Base-by-base conservation (phyloP, 2,797 vertebrate species). In the Simalia tracyae region DNA sequence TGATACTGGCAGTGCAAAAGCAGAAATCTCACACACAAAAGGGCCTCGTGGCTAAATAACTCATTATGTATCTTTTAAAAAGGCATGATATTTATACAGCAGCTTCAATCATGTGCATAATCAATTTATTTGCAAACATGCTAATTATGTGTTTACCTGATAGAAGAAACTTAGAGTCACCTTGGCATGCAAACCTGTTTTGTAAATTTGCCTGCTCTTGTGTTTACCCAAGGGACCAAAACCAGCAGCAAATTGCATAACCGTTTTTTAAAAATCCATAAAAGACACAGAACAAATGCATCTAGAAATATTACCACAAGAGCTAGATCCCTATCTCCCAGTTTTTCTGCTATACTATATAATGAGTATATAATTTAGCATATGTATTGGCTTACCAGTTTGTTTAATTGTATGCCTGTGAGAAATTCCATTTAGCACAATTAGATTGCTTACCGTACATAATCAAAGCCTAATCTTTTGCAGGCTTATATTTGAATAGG, bases 81-180 rank as follows among this genome's bases (percentile, higher is more conserved):
- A 72, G 59, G 2, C 94, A 90, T 95, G 95, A 96, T 95, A 96
- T 96, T 96, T 96, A 96, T 95, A 92, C 86, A 91, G 92, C 92
- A 95, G 92, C 95, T 96, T 96, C 97, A 96, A 95, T 96, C 96
- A 96, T 95, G 94, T 96, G 95, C 95, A 95, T 95, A 96, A 97
- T 96, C 96, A 94, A 95, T 96, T 95, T 97, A 95, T 96, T 95
- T 96, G 96, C 94, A 96, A 96, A 96, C 96, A 96, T 95, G 93
- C 96, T 97, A 97, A 96, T 97, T 96, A 96, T 89, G 94, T 96
- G 94, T 96, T 97, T 96, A 96, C 94, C 95, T 97, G 96, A 95
- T 94, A 96, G 95, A 96, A 96, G 96, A 94, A 96, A 92, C 94
- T 95, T 95, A 94, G 93, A 92, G 90, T 94, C 96, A 97, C 94